Evolutionary conservation across 1,140 invertebrate species (phyloP).

Genomic region (Cherax destructor): DNA sequence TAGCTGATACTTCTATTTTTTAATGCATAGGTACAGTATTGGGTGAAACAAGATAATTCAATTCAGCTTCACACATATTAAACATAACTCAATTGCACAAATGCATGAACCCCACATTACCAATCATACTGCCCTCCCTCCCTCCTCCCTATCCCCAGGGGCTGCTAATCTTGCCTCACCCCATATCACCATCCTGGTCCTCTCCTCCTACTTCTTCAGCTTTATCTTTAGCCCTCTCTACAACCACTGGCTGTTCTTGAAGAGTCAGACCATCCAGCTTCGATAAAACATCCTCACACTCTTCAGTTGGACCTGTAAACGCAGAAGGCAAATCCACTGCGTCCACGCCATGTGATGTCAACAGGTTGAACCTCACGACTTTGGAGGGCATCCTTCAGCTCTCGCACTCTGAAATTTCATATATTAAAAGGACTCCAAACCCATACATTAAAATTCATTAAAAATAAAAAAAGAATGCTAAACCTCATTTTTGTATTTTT

Average conservation of each 20-base stretch:
- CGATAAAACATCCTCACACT: constrained; percentile 51
- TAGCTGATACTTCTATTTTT: constrained; percentile 10
- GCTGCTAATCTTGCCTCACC: not conserved
- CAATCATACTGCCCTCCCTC: constrained; percentile 3
- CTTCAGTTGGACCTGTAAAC: constrained; percentile 59
- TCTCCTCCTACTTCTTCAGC: constrained; percentile 32
- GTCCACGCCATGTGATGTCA: constrained; percentile 63
- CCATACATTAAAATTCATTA: no score
- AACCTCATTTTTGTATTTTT: no score
- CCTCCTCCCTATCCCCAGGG: not conserved
- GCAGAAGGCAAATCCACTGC: constrained; percentile 67
- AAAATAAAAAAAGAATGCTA: no score
- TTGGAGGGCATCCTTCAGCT: constrained; percentile 66
- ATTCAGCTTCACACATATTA: not conserved
- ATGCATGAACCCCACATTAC: not conserved
- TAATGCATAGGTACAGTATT: constrained; percentile 7
- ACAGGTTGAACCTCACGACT: constrained; percentile 59
- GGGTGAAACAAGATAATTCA: not conserved
- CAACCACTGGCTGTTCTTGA: constrained; percentile 54
- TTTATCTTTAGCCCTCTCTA: constrained; percentile 63
- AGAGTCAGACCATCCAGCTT: constrained; percentile 60
- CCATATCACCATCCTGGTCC: not conserved
- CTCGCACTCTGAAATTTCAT: constrained; percentile 55
- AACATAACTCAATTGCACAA: not conserved
- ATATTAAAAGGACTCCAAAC: not conserved